Conservation (phyloP, 2,888 invertebrate species). For the Chymomyza caudatula region DNA sequence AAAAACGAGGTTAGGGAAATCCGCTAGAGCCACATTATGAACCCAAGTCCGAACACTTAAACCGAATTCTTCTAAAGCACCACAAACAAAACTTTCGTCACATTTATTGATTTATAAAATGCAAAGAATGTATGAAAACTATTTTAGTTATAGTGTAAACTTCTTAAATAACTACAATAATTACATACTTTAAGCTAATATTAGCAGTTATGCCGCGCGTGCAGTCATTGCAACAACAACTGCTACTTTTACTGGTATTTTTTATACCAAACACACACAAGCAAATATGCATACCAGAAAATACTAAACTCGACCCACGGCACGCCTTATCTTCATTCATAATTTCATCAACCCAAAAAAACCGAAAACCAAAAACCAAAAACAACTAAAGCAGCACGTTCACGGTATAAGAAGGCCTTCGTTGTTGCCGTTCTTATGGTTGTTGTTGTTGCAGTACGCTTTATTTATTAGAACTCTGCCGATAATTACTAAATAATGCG, state of each 20-base stretch:
- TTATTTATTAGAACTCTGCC: constrained; percentile 74
- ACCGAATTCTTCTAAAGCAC: no score
- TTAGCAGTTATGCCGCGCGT: no score
- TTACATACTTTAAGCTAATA: not conserved
- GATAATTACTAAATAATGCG: constrained; percentile 75
- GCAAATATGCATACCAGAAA: constrained; percentile 15
- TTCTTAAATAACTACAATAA: not conserved
- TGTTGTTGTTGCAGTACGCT: constrained; percentile 36
- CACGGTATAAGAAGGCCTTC: constrained; percentile 32
- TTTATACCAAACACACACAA: constrained; percentile 11
- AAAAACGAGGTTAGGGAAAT: no score
- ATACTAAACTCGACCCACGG: constrained; percentile 21
- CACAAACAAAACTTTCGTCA: no score
- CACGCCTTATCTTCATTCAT: constrained; percentile 72
- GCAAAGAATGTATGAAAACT: not conserved
- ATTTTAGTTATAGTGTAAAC: not conserved
- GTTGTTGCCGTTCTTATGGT: constrained; percentile 9
- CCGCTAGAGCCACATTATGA: no score
- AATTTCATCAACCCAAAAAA: constrained; percentile 72
- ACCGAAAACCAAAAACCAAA: constrained; percentile 19
- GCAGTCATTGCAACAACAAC: no score
- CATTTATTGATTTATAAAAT: no score
- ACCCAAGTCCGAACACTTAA: no score
- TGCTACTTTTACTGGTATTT: no score
- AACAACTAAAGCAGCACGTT: constrained; percentile 8